Evolutionary conservation across 1,140 invertebrate species (phyloP).

Genomic region (Teleopsis dalmanni): DNA sequence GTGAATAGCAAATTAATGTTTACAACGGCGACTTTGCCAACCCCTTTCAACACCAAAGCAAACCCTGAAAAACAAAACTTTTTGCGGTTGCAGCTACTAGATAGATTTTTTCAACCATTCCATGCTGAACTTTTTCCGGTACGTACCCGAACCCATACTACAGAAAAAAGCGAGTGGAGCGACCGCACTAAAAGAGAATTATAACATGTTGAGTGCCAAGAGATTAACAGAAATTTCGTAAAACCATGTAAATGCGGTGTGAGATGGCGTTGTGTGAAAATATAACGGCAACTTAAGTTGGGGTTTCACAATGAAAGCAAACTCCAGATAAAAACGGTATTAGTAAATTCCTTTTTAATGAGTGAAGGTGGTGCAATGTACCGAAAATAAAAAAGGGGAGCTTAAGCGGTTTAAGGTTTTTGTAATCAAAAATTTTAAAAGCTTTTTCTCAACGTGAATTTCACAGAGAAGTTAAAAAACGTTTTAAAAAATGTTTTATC

Average conservation of each 20-base stretch:
- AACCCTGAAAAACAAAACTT: not conserved
- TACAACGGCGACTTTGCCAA: slow-evolving; percentile 3
- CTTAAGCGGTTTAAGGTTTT: too few relatives aligned
- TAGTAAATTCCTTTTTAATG: slow-evolving; percentile 43
- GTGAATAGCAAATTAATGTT: slow-evolving; percentile 43
- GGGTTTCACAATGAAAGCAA: too few relatives aligned
- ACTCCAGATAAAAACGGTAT: slow-evolving; percentile 12
- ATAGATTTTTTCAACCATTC: not conserved
- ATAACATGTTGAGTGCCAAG: slow-evolving; percentile 43
- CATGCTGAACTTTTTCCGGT: not conserved
- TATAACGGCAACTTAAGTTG: too few relatives aligned
- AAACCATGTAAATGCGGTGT: not conserved
- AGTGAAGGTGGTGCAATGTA: slow-evolving; percentile 19
- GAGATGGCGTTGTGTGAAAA: not conserved
- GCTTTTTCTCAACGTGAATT: too few relatives aligned
- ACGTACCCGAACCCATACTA: slow-evolving; percentile 6
- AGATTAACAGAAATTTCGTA: slow-evolving; percentile 24
- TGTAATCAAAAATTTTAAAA: too few relatives aligned
- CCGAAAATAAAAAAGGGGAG: too few relatives aligned
- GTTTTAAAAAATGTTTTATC: too few relatives aligned
- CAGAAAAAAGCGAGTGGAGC: slow-evolving; percentile 22
- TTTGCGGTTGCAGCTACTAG: not conserved
- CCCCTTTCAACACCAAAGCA: not conserved
- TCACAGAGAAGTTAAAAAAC: too few relatives aligned
- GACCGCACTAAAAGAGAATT: slow-evolving; percentile 42